Evolutionary conservation across 2,113 vertebrate species (phyloP).

Genomic region (Ascaphus truei): DNA sequence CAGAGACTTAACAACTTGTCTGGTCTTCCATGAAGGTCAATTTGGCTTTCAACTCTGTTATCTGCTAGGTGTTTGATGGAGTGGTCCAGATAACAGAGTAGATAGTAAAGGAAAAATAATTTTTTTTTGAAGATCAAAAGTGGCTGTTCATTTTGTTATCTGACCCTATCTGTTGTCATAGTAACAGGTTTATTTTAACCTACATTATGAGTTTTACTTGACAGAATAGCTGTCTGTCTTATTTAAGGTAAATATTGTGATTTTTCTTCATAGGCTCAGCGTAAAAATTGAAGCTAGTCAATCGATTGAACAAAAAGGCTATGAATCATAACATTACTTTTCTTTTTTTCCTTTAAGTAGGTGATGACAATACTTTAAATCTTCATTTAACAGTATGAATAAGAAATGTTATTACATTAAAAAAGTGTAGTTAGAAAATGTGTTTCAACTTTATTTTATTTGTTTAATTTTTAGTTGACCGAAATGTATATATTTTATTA

Average conservation of each 20-base stretch:
- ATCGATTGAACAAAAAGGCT: neutral
- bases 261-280: conserved; percentile 9
- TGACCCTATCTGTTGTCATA: conserved; percentile 83
- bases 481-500: too few species aligned
- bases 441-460: too few species aligned
- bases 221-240: conserved; percentile 47
- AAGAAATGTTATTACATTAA: too few species aligned
- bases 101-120: conserved; percentile 74
- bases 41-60: conserved; percentile 85
- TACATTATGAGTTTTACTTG: conserved; percentile 54
- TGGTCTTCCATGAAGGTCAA: conserved; percentile 81
- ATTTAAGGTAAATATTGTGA: conserved; percentile 24
- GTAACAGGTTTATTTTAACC: conserved; percentile 82
- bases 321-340: neutral
- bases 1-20: conserved; percentile 60
- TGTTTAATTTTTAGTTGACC: too few species aligned
- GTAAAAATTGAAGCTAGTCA: neutral
- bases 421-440: too few species aligned
- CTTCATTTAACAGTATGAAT: too few species aligned
- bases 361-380: neutral
- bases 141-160: conserved; percentile 80
- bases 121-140: conserved; percentile 81
- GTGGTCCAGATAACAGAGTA: conserved; percentile 82
- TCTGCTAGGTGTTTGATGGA: conserved; percentile 83
- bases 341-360: neutral